These are phyloP conservation scores for Archivesica marissinica DNA, from an alignment of 1,140 invertebrate species.

Conservation along the genomic window DNA sequence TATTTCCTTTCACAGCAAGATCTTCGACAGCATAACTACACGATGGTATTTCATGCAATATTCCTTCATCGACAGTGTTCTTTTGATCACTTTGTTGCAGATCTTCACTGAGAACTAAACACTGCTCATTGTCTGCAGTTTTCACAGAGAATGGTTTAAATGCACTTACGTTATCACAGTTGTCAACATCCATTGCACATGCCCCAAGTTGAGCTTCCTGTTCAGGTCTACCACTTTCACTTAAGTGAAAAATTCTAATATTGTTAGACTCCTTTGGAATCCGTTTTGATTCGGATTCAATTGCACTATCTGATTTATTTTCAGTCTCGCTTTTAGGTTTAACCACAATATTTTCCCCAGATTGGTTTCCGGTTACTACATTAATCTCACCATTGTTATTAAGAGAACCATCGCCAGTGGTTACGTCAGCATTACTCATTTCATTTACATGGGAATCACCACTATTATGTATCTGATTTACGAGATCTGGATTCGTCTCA, in stretches of 20 bases:
- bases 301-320: too few relatives aligned
- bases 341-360: too few relatives aligned
- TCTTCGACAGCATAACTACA: neutral
- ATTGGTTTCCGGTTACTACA: too few relatives aligned
- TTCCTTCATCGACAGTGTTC: neutral
- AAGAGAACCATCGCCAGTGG: neutral
- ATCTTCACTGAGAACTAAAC: neutral
- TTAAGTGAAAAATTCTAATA: too few relatives aligned
- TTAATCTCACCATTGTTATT: neutral
- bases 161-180: neutral
- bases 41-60: neutral
- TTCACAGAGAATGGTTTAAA: slow-evolving; percentile 34
- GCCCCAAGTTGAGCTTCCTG: neutral
- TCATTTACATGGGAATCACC: neutral
- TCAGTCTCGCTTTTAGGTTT: too few relatives aligned
- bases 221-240: neutral
- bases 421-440: neutral
- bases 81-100: neutral
- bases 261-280: too few relatives aligned
- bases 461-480: neutral
- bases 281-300: too few relatives aligned
- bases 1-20: neutral
- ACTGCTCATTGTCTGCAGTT: slow-evolving; percentile 12
- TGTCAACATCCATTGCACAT: slow-evolving; percentile 3
- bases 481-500: slow-evolving; percentile 65